phyloP scores from a whole-genome alignment of 2,113 vertebrate genomes.

The Phalacrocorax aristotelis region DNA sequence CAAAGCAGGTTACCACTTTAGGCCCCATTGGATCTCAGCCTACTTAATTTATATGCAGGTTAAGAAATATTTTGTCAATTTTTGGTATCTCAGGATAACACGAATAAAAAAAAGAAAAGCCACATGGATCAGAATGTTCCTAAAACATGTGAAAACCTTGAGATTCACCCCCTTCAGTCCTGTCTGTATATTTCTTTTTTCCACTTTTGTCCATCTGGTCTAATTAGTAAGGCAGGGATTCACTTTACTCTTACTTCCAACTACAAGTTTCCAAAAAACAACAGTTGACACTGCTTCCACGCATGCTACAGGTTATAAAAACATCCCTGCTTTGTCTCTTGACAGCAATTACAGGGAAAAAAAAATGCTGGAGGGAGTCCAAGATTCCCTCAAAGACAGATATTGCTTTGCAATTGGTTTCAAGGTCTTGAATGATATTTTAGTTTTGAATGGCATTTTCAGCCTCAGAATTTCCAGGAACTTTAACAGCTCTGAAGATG shows the following conservation, averaged over 20 bases:
- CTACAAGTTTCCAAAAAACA: background rate
- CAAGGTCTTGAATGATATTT: background rate
- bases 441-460: background rate
- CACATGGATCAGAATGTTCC: background rate
- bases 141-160: background rate
- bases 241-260: background rate
- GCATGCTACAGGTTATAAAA: no score
- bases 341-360: background rate
- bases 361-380: background rate
- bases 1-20: background rate
- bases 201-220: background rate
- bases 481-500: background rate
- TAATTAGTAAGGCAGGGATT: background rate
- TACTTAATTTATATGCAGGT: background rate
- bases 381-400: background rate
- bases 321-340: background rate
- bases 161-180: background rate
- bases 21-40: background rate
- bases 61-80: background rate
- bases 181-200: background rate
- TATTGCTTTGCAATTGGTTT: background rate
- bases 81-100: background rate
- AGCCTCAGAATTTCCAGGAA: background rate
- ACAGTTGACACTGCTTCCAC: background rate
- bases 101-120: background rate